phyloP scores from a whole-genome alignment of 2,113 vertebrate genomes.

The Nanorana parkeri region DNA sequence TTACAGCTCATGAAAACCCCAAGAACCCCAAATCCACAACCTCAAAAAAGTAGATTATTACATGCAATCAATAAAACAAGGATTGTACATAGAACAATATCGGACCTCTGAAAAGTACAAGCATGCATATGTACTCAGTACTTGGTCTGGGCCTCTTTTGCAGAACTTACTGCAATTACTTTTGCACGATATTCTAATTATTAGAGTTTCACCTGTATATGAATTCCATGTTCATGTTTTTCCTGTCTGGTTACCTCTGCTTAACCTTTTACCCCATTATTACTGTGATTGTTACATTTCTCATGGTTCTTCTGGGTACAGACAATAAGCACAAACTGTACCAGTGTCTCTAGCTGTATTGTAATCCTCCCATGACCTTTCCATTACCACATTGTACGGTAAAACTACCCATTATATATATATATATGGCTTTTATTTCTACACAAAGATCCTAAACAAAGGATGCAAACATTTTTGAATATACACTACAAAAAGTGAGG shows the following conservation, averaged over 20 bases:
- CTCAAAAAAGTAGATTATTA: too few species aligned
- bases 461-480: constrained; percentile 20
- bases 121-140: too few species aligned
- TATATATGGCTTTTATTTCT: constrained; percentile 24
- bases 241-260: not conserved
- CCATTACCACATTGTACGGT: constrained; percentile 8
- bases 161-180: too few species aligned
- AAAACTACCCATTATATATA: constrained; percentile 15
- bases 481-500: not conserved
- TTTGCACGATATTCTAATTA: too few species aligned
- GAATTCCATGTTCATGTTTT: too few species aligned
- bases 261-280: not conserved
- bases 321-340: not conserved
- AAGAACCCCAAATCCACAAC: too few species aligned
- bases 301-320: not conserved
- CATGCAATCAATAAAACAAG: too few species aligned
- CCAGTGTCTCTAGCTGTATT: not conserved
- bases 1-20: too few species aligned
- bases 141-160: too few species aligned
- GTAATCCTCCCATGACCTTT: constrained; percentile 3
- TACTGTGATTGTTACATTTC: not conserved
- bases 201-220: too few species aligned
- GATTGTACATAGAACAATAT: too few species aligned
- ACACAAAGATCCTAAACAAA: constrained; percentile 29
- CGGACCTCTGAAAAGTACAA: too few species aligned